These are phyloP conservation scores for Edolisoma coerulescens DNA, from an alignment of 2,113 vertebrate species.

Conservation along the genomic window DNA sequence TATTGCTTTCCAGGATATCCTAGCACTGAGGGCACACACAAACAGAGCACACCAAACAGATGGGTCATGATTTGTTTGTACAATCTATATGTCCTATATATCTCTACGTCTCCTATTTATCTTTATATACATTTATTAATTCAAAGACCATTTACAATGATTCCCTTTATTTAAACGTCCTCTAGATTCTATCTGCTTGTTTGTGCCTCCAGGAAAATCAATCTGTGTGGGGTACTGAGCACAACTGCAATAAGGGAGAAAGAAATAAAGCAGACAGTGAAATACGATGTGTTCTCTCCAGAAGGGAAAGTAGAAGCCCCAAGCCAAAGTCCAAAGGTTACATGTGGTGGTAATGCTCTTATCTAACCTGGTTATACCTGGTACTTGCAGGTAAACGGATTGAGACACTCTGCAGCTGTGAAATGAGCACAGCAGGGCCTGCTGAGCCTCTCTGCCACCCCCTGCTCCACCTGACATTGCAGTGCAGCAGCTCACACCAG, in stretches of 20 bases:
- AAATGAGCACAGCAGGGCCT: neutral
- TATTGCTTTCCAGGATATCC: neutral
- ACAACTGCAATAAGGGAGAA: slow-evolving; percentile 38
- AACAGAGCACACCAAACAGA: neutral
- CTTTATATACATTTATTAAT: slow-evolving; percentile 49
- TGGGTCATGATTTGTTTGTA: neutral
- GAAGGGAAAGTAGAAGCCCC: slow-evolving; percentile 39
- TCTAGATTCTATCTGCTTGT: slow-evolving; percentile 32
- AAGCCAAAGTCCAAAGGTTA: slow-evolving; percentile 67
- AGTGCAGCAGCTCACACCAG: neutral
- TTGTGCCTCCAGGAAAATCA: slow-evolving; percentile 62
- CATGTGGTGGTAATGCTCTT: neutral
- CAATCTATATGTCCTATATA: neutral
- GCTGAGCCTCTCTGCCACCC: neutral
- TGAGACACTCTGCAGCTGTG: neutral
- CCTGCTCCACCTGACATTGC: neutral
- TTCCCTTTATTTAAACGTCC: slow-evolving; percentile 42
- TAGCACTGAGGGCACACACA: neutral
- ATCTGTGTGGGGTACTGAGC: neutral
- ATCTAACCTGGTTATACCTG: slow-evolving; percentile 52
- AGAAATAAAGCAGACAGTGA: slow-evolving; percentile 59
- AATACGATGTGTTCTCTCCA: neutral
- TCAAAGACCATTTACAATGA: slow-evolving; percentile 18
- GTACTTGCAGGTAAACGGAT: slow-evolving; percentile 35
- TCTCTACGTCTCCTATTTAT: slow-evolving; percentile 17